Conservation (phyloP, 2,888 invertebrate species). For the Atrina japonica region DNA sequence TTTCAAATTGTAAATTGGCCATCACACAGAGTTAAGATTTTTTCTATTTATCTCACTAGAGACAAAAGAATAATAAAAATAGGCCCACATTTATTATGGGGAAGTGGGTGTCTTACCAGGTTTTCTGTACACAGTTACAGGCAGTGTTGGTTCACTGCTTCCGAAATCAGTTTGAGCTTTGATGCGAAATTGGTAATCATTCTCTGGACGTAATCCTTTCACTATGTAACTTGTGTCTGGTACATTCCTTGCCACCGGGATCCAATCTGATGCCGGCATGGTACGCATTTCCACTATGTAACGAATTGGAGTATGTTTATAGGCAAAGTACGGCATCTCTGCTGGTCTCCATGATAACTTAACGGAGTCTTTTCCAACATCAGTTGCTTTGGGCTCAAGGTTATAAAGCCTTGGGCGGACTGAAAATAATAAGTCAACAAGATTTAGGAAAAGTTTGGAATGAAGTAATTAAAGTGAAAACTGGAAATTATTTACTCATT, state of each 20-base stretch:
- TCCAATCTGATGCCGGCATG: conserved; percentile 67
- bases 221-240: conserved; percentile 61
- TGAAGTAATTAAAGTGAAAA: not conserved
- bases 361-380: conserved; percentile 64
- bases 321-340: conserved; percentile 64
- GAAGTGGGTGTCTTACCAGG: conserved; percentile 60
- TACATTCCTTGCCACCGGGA: conserved; percentile 77
- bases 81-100: too few species aligned
- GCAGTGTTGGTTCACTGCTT: conserved; percentile 95
- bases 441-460: not conserved
- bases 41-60: too few species aligned
- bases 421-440: conserved; percentile 40
- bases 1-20: too few species aligned
- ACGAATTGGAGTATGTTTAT: conserved; percentile 61
- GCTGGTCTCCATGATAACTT: conserved; percentile 73
- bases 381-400: conserved; percentile 60
- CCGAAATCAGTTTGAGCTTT: conserved; percentile 98
- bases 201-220: conserved; percentile 74
- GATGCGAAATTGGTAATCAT: conserved; percentile 97
- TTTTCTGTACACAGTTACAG: conserved; percentile 68
- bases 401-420: conserved; percentile 67
- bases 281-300: conserved; percentile 70
- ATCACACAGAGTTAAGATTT: too few species aligned
- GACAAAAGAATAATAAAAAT: too few species aligned
- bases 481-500: too few species aligned